Percentiles rank a stretch among this genome's conserved stretches.
These are phyloP conservation scores for Sarcophaga peregrina DNA, from an alignment of 1,140 invertebrate species.

Conservation along the genomic window DNA sequence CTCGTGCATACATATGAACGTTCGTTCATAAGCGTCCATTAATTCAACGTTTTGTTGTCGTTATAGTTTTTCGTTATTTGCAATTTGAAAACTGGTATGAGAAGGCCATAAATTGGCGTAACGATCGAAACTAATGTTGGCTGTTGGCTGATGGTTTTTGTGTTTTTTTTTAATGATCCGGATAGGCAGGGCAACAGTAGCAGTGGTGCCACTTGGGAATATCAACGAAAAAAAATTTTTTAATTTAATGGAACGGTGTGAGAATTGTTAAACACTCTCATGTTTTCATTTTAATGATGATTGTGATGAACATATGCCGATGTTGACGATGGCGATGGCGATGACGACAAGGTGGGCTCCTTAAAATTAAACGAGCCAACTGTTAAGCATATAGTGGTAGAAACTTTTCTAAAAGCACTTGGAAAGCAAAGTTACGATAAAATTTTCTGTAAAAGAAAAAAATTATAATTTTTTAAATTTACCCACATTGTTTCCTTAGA, in stretches of 20 bases:
- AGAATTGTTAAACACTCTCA: slow-evolving; percentile 27
- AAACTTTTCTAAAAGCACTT: too few relatives aligned
- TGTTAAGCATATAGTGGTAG: too few relatives aligned
- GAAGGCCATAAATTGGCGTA: neutral
- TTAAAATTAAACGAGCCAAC: too few relatives aligned
- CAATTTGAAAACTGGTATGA: neutral
- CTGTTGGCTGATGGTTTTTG: neutral
- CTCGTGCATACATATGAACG: too few relatives aligned
- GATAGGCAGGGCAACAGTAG: neutral
- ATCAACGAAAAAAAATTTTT: neutral
- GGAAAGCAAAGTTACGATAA: too few relatives aligned
- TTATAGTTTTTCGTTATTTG: slow-evolving; percentile 1
- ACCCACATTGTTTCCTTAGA: too few relatives aligned
- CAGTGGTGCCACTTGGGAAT: neutral
- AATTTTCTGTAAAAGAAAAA: too few relatives aligned
- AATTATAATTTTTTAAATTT: too few relatives aligned
- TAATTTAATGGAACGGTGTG: slow-evolving; percentile 10
- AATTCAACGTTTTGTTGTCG: neutral
- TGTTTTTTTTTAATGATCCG: neutral
- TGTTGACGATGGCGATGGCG: too few relatives aligned
- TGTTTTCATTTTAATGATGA: slow-evolving; percentile 2
- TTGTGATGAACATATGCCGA: too few relatives aligned
- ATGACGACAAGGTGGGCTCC: too few relatives aligned
- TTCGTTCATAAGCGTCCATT: too few relatives aligned
- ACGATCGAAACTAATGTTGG: neutral